Conservation (phyloP, 2,888 invertebrate species). For the Dorcus hopei region DNA sequence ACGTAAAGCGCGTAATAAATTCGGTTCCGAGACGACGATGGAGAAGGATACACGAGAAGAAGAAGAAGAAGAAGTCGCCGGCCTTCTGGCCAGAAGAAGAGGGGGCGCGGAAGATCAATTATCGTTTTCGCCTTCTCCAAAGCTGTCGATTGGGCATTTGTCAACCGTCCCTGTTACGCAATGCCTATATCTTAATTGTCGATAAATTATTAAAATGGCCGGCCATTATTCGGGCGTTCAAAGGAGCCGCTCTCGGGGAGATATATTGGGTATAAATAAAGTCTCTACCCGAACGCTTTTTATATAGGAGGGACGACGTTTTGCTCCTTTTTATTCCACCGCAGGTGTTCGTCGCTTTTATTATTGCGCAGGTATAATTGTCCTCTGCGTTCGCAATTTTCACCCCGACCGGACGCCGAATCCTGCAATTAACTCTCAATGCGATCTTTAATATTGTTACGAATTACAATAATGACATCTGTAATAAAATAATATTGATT, state of each 20-base stretch:
- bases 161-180: constrained; percentile 23
- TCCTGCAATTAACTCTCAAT: too few species aligned
- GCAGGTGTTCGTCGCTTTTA: constrained; percentile 2
- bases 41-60: too few species aligned
- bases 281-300: neutral
- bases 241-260: constrained; percentile 40
- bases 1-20: neutral
- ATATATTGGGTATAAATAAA: constrained; percentile 35
- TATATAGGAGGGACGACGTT: neutral
- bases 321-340: neutral
- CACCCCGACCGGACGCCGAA: too few species aligned
- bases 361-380: neutral
- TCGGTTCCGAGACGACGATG: too few species aligned
- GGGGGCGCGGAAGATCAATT: too few species aligned
- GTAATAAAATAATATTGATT: too few species aligned
- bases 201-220: constrained; percentile 44
- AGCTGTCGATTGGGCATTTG: neutral
- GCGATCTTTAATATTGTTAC: too few species aligned
- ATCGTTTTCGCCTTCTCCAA: too few species aligned
- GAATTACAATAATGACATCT: too few species aligned
- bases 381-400: neutral
- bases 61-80: too few species aligned
- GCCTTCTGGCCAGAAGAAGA: too few species aligned
- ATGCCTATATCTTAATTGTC: constrained; percentile 39
- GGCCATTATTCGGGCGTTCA: constrained; percentile 39